phyloP scores from a whole-genome alignment of 2,113 vertebrate species.

The Hypocryptadius cinnamomeus region DNA sequence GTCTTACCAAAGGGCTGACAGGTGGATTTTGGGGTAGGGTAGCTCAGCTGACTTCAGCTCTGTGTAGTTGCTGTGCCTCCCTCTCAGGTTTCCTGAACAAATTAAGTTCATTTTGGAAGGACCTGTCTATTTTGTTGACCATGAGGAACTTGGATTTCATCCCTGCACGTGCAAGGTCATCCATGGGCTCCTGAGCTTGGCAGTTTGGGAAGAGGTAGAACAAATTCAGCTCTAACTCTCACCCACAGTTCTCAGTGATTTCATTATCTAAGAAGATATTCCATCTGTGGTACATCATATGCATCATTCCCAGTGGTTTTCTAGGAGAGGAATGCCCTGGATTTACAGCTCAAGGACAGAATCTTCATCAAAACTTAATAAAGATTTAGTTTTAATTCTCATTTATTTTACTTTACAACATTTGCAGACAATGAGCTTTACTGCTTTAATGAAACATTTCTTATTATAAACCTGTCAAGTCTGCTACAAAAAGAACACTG shows the following conservation, averaged over 20 bases:
- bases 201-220: neutral
- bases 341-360: slow-evolving; percentile 5
- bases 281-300: neutral
- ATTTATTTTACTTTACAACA: slow-evolving; percentile 3
- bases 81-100: neutral
- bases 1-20: neutral
- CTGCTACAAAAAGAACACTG: neutral
- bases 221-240: neutral
- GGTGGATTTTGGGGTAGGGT: neutral
- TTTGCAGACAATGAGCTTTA: slow-evolving; percentile 1
- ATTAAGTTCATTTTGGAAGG: neutral
- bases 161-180: neutral
- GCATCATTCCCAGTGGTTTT: neutral
- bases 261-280: neutral
- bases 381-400: slow-evolving; percentile 15
- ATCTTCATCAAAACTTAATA: slow-evolving; percentile 1
- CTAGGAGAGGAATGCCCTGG: neutral
- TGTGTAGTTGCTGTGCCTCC: neutral
- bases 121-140: neutral
- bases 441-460: neutral
- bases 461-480: neutral
- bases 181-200: neutral
- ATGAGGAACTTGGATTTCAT: neutral
- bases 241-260: neutral
- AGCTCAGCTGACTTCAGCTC: neutral